phyloP scores from a whole-genome alignment of 1,140 invertebrate species.

The Saccostrea cuccullata region DNA sequence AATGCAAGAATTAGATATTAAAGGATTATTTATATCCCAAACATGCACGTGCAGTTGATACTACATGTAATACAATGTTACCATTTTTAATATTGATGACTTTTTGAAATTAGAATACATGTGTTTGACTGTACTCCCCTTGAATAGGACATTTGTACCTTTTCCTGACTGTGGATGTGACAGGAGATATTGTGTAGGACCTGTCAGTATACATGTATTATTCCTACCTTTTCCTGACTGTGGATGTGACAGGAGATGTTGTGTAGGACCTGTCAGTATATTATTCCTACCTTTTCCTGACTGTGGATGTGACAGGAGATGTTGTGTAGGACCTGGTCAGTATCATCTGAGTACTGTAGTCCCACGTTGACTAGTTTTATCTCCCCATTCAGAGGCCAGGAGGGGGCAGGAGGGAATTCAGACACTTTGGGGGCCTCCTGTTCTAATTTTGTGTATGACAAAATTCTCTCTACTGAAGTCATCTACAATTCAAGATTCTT shows the following conservation, averaged over 20 bases:
- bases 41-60: neutral
- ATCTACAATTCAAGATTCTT: slow-evolving; percentile 80
- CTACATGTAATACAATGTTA: neutral
- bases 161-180: slow-evolving; percentile 84
- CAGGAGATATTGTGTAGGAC: slow-evolving; percentile 87
- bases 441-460: slow-evolving; percentile 86
- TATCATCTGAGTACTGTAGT: slow-evolving; percentile 83
- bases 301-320: slow-evolving; percentile 85
- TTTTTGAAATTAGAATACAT: too few species aligned
- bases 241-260: slow-evolving; percentile 85
- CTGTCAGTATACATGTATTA: slow-evolving; percentile 74
- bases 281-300: slow-evolving; percentile 82
- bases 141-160: slow-evolving; percentile 67
- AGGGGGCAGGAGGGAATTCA: slow-evolving; percentile 79
- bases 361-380: slow-evolving; percentile 84
- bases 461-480: slow-evolving; percentile 88
- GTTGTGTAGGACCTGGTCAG: slow-evolving; percentile 85
- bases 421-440: slow-evolving; percentile 82
- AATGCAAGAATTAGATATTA: neutral
- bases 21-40: neutral
- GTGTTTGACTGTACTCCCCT: too few species aligned
- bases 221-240: slow-evolving; percentile 83
- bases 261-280: slow-evolving; percentile 85
- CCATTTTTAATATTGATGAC: neutral
- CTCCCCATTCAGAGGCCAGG: slow-evolving; percentile 84